phyloP scores from a whole-genome alignment of 1,140 invertebrate genomes.

The Helicorthomorpha holstii region DNA sequence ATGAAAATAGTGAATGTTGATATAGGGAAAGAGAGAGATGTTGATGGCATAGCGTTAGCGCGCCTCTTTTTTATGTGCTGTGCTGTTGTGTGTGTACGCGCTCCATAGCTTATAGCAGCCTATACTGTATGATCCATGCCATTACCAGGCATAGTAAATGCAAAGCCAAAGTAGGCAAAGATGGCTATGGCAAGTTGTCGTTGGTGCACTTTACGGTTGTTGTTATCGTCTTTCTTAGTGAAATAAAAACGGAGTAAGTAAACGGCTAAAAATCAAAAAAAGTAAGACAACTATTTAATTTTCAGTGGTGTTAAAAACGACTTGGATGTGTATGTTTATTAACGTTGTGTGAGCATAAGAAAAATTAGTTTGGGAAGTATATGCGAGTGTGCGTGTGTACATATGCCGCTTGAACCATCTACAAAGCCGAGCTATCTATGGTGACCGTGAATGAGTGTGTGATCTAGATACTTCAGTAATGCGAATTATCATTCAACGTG shows the following conservation, averaged over 20 bases:
- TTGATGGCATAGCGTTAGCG: neutral
- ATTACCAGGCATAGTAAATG: neutral
- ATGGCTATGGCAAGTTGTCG: neutral
- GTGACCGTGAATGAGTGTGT: too few species aligned
- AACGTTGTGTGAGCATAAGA: too few species aligned
- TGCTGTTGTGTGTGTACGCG: neutral
- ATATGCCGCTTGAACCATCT: too few species aligned
- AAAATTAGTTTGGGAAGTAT: too few species aligned
- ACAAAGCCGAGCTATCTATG: too few species aligned
- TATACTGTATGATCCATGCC: too few species aligned
- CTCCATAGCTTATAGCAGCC: too few species aligned
- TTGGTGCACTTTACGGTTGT: neutral
- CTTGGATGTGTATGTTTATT: too few species aligned
- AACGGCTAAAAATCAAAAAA: neutral
- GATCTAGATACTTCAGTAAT: too few species aligned
- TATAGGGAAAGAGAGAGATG: neutral
- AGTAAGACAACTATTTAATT: neutral
- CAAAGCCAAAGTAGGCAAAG: neutral
- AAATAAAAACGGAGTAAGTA: neutral
- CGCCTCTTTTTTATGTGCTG: neutral
- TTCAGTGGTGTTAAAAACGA: neutral
- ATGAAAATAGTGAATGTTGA: too few species aligned
- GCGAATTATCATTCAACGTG: too few species aligned
- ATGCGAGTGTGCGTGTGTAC: too few species aligned
- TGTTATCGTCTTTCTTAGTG: neutral